Evolutionary conservation across 2,797 vertebrate species (phyloP), one percentile per base, ranked within the genome.

Genomic region (Silurus lanzhouensis): DNA sequence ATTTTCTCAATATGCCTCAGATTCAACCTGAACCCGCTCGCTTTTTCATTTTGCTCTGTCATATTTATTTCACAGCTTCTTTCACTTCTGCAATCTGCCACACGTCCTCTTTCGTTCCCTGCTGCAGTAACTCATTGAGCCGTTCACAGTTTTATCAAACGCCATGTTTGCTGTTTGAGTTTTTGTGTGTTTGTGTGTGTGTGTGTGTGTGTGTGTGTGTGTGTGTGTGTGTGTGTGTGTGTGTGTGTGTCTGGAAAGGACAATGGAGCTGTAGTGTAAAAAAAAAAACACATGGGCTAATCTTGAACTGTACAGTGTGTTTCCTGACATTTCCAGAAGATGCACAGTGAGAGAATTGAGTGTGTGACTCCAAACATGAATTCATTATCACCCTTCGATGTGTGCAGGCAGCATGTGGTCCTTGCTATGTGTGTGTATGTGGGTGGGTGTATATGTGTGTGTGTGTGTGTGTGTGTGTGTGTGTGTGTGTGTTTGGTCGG

Each of bases 321-420:
- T 91, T 90, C 63, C 90, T 64, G 84, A 88, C 87, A 87, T 88
- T 88, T 90, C 75, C 44, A 66, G 85, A 89, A 58, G 6, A 87
- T 72, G 80, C 63, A 82, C 81, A 64, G 86, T 85, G 79, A 87
- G 84, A 76, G 77, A 46, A 77, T 63, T 84, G 83, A 84, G 88
- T 88, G 82, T 88, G 89, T 89, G 88, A 87, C 88, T 89, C 86
- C 89, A 89, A 91, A 90, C 91, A 90, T 88, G 85, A 92, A 92
- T 93, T 92, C 89, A 93, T 93, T 93, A 93, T 85, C 89, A 88
- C 86, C 86, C 87, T 91, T 90, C 91, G 88, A 91, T 90, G 88
- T 91, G 81, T 78, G 88, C 71, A 72, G 80, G 44, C 89, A 77
- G 88, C 90, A 57, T 85, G 87, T 72, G 77, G 82, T 90, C 48